Evolutionary conservation across 2,888 invertebrate species (phyloP), one percentile per base, ranked within the genome.

Genomic region (Mesorhabditis belari): DNA sequence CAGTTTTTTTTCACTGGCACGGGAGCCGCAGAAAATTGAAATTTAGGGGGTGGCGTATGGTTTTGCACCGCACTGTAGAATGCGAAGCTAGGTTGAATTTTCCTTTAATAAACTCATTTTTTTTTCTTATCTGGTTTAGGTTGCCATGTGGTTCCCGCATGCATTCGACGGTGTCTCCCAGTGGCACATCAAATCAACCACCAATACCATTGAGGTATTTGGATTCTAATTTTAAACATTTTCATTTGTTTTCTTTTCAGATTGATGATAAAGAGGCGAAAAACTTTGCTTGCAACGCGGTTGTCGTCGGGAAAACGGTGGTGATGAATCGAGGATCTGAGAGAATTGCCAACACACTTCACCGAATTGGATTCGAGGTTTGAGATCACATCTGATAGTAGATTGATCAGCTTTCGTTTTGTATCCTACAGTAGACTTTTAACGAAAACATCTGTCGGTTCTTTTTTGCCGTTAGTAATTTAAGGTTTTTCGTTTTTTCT

Each of bases 201-300:
- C 66, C 6, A 66, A 64, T 51, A 60, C 67, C 50, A 67, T 70
- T 60, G 63, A 64, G 67, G 70, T 70, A 49, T n/a, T n/a, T n/a
- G n/a, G n/a, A n/a, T n/a, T n/a, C n/a, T n/a, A n/a, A n/a, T n/a
- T n/a, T 17, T n/a, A n/a, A 44, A 17, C 12, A 17, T 12, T 17
- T n/a, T 44, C 23, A 56, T 12, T 6, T 9, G 2, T 6, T 25
- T 12, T 52, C 51, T 9, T 62, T 66, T 28, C 35, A 71, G 69
- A 69, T 73, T 6, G 66, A 73, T 2, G 73, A 74, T 51, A 63
- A 69, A 50, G 80, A 80, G 58, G 80, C 80, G 12, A 64, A 63
- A 19, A 67, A 71, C 55, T 80, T 80, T 61, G 79, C 77, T 4
- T 80, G 80, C 67, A 80, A 80, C 61, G 71, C 76, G 2, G 79